Conservation (phyloP, 2,888 invertebrate genomes). For the Caenorhabditis becei region DNA sequence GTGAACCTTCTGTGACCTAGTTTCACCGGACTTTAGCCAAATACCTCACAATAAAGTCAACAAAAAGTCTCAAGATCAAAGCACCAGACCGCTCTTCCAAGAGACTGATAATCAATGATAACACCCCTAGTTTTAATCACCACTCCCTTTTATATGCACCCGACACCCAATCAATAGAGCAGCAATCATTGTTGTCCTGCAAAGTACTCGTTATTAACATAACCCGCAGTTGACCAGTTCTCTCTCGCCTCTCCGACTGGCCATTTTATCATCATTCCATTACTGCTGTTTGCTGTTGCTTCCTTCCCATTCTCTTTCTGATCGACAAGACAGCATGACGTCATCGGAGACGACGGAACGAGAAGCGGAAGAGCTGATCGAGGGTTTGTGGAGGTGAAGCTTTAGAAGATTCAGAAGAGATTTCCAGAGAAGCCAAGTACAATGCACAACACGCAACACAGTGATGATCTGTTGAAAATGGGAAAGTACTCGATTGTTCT, state of each 20-base stretch:
- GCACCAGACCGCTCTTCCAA: background rate
- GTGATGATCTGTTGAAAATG: slow-evolving; percentile 58
- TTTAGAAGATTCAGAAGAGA: background rate
- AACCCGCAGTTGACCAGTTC: slow-evolving; percentile 30
- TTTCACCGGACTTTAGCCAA: no score
- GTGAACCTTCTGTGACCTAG: no score
- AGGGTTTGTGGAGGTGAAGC: slow-evolving; percentile 3
- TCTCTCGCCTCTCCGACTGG: slow-evolving; percentile 24
- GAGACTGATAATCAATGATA: slow-evolving; percentile 14
- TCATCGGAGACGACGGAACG: slow-evolving; percentile 1
- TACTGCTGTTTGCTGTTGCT: background rate
- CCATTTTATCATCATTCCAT: slow-evolving; percentile 13
- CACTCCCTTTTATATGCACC: background rate
- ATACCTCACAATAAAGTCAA: no score
- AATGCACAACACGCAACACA: slow-evolving; percentile 26
- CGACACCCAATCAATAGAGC: slow-evolving; percentile 17
- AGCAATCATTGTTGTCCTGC: slow-evolving; percentile 27
- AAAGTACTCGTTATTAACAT: slow-evolving; percentile 19
- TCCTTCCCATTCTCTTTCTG: background rate
- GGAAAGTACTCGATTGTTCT: slow-evolving; percentile 53
- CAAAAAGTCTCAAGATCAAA: background rate
- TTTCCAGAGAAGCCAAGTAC: slow-evolving; percentile 10
- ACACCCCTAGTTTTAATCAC: background rate
- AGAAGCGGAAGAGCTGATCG: slow-evolving; percentile 29
- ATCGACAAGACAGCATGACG: slow-evolving; percentile 27